Evolutionary conservation across 1,140 invertebrate species (phyloP), one percentile per base, ranked within the genome.

Genomic region (Nasonia longicornis): DNA sequence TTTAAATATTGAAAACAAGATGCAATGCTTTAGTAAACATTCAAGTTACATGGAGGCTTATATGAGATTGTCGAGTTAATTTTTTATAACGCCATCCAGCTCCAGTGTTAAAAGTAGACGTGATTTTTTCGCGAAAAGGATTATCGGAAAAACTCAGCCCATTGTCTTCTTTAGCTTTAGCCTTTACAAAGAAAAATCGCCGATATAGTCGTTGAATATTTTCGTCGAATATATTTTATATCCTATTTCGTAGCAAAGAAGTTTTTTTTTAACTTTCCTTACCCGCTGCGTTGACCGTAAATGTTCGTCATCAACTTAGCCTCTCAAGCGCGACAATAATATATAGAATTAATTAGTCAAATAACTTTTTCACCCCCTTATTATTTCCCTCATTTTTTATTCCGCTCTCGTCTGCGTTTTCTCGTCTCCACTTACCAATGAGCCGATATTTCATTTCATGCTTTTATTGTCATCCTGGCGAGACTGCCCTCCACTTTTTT

Each of bases 331-430:
- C 70, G 70, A 45, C 70, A 26, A 22, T 45, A 45, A 72, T 45
- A 48, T 26, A 22, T 48, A 72, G 70, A 72, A 72, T 72, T 72
- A 42, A 72, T 72, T 72, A 72, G 70, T 72, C 70, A 72, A 72
- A 72, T 72, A 48, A 45, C n/a, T 45, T 26, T 72, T 72, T 70
- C 35, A 20, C 42, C 26, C 29, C 11, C 11, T 42, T 26, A 64
- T 31, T 77, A 10, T 76, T 69, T 45, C 45, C 75, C 14, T 42
- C 58, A 64, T 31, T 77, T 38, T 76, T 77, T 77, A 42, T 45
- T 77, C 75, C 16, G 10, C 20, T 11, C 4, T 29, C 10, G 10
- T 20, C 22, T 45, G 2, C 63, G 11, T 67, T 77, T 29, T 67
- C 52, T 66, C 38, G 2, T 77, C 64, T 67, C 38, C 4, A 38